Conservation (phyloP, 1,140 invertebrate genomes). For the Bombus vancouverensis region DNA sequence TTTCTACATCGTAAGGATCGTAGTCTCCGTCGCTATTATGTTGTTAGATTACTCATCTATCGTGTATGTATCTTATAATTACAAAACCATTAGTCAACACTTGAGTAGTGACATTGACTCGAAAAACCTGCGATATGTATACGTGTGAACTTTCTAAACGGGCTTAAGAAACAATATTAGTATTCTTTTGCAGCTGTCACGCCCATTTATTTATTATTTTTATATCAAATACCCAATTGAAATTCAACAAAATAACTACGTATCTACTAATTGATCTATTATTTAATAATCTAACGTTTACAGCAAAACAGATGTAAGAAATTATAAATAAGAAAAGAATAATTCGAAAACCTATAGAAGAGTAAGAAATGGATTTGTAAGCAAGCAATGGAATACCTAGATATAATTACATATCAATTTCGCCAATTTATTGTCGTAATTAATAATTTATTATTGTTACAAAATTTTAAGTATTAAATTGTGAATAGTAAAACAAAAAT, state of each 20-base stretch:
- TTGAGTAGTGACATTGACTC: background rate
- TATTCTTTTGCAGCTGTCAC: background rate
- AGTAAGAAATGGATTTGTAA: no score
- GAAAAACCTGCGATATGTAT: no score
- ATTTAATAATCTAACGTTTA: no score
- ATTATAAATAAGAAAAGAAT: no score
- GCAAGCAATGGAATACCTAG: no score
- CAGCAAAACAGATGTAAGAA: no score
- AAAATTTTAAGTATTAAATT: no score
- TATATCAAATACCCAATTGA: background rate
- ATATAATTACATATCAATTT: no score
- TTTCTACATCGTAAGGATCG: constrained; percentile 12
- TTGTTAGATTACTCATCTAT: constrained; percentile 18
- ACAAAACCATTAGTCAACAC: constrained; percentile 1
- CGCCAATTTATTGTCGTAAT: no score
- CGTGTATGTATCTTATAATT: constrained; percentile 1
- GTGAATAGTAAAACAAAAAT: no score
- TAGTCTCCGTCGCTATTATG: background rate
- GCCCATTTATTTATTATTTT: background rate
- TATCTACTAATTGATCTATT: background rate
- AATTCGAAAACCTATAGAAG: no score
- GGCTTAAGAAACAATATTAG: background rate
- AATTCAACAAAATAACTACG: background rate
- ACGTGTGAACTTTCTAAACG: background rate
- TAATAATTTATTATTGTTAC: no score